Evolutionary conservation across 2,888 invertebrate genomes (phyloP), one percentile per base, ranked within the genome.

Genomic region (Tryphoninae sp.): DNA sequence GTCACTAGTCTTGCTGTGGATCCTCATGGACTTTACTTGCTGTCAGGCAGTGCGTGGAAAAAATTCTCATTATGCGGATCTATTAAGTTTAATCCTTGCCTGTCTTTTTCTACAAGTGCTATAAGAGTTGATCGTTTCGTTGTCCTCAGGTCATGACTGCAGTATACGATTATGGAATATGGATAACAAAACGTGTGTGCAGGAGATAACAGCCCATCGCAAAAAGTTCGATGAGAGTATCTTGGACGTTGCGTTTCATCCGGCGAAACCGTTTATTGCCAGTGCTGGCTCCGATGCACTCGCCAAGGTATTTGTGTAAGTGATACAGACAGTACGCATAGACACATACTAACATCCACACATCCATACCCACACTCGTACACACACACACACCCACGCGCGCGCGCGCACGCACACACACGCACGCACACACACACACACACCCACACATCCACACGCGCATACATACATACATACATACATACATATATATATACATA

Each of bases 221-320:
- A 99, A 99, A 94, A 99, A 99, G 94, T 98, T 98, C 94, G 99
- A 99, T 93, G 99, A 99, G 93, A 97, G 98, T 92, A 99, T 99
- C 93, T 95, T 98, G 91, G 98, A 98, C 92, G 99, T 99, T 87
- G 99, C 99, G 90, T 99, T 99, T 95, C 99, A 99, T 94, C 98
- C 99, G 89, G 96, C 98, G 88, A 96, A 98, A 94, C 98, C 99
- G 86, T 98, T 97, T 93, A 99, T 99, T 92, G 99, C 99, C 86
- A 98, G 98, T 93, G 99, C 99, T 86, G 99, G 99, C 89, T 99
- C 99, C 86, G 99, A 99, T 94, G 98, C 98, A 81, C 95, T 99
- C 91, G 99, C 98, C 91, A 99, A 99, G 94, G 99, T 99, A 92
- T 99, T 98, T 94, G 97, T 98, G 92, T 98, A 89, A 92, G 86